A percentile compares a stretch with the other conserved stretches of the same genome.
These are phyloP conservation scores for Hippocampus abdominalis DNA, from an alignment of 2,113 vertebrate species.

Conservation along the genomic window DNA sequence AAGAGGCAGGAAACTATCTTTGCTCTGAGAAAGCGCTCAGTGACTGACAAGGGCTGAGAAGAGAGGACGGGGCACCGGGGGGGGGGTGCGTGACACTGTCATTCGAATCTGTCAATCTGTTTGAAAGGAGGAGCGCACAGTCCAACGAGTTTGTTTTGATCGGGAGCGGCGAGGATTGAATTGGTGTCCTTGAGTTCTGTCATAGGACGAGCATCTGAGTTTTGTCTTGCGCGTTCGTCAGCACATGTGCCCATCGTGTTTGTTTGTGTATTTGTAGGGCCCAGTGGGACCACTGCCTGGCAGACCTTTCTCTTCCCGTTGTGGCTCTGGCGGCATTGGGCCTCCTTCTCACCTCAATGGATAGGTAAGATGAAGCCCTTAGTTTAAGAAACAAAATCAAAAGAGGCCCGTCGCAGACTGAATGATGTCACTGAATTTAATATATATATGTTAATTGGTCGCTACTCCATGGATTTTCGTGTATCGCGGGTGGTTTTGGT, in stretches of 20 bases:
- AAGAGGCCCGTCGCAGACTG: constrained; percentile 26
- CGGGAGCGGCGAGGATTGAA: constrained; percentile 52
- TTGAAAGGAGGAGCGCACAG: constrained; percentile 57
- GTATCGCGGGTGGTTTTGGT: no score
- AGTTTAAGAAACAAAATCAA: constrained; percentile 61
- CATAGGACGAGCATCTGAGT: constrained; percentile 45
- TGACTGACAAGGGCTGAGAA: constrained; percentile 68
- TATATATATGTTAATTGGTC: no score
- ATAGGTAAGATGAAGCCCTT: constrained; percentile 65
- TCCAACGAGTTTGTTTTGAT: constrained; percentile 68
- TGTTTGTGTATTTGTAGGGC: constrained; percentile 57
- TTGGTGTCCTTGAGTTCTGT: constrained; percentile 58
- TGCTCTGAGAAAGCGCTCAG: constrained; percentile 61
- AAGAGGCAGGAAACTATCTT: constrained; percentile 69
- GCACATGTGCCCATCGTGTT: constrained; percentile 6
- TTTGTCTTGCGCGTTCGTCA: constrained; percentile 45
- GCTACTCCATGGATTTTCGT: no score
- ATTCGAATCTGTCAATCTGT: constrained; percentile 65
- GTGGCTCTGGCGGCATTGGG: constrained; percentile 60
- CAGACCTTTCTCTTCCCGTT: constrained; percentile 66
- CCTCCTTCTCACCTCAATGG: constrained; percentile 51
- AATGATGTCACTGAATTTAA: background rate
- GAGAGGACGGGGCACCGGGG: constrained; percentile 52
- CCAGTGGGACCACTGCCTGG: constrained; percentile 71
- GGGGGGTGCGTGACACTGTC: constrained; percentile 66